phyloP scores from a whole-genome alignment of 2,888 invertebrate species.

The Synanthedon andrenaeformis region DNA sequence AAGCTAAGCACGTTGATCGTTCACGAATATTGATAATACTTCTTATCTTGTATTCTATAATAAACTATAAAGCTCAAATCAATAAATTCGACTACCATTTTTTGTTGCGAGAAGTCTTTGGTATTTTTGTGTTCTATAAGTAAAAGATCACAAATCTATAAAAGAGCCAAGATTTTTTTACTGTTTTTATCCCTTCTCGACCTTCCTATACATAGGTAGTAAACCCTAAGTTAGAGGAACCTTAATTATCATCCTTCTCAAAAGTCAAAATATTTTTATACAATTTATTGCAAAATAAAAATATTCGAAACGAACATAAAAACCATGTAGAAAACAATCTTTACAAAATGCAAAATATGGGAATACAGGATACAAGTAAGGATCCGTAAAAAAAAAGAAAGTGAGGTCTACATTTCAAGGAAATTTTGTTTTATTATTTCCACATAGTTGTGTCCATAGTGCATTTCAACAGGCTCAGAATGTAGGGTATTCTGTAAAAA shows the following conservation, averaged over 20 bases:
- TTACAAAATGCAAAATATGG: slow-evolving; percentile 50
- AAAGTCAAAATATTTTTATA: slow-evolving; percentile 54
- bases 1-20: too few species aligned
- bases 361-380: slow-evolving; percentile 56
- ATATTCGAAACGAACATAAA: slow-evolving; percentile 63
- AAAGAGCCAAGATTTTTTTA: too few species aligned
- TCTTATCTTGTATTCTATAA: too few species aligned
- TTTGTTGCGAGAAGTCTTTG: too few species aligned
- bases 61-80: too few species aligned
- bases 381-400: slow-evolving; percentile 66
- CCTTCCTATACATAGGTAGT: too few species aligned
- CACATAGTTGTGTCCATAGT: slow-evolving; percentile 68
- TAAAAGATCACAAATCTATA: too few species aligned
- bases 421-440: slow-evolving; percentile 70
- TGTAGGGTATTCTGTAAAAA: slow-evolving; percentile 63
- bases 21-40: too few species aligned
- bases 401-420: slow-evolving; percentile 52
- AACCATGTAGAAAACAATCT: slow-evolving; percentile 65
- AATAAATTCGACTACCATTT: too few species aligned
- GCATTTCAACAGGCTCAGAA: slow-evolving; percentile 65
- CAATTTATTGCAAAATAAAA: slow-evolving; percentile 69
- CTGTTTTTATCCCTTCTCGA: too few species aligned
- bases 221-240: slow-evolving; percentile 32
- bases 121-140: too few species aligned
- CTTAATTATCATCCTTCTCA: slow-evolving; percentile 61